Evolutionary conservation across 2,797 vertebrate genomes (phyloP), one percentile per base, ranked within the genome.

Genomic region (Anas flavirostris): DNA sequence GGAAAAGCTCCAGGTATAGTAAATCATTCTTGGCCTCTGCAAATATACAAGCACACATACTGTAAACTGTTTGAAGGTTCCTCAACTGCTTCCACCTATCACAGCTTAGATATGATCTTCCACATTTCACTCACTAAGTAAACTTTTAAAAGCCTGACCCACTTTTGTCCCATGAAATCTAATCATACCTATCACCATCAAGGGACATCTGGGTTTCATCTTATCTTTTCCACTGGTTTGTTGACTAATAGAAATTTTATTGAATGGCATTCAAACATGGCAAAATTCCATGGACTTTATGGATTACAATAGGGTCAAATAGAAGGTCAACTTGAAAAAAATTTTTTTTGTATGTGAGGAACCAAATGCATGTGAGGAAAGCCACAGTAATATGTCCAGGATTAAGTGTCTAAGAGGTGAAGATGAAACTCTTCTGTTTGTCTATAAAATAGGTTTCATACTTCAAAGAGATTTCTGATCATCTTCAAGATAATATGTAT

Each of bases 171-270:
- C 46, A 21, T 94, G 96, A 95, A 98, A 98, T 93, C 75, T 87
- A 95, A 97, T 91, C 90, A 18, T 84, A 82, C 88, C 73, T 95
- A 43, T 96, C 94, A 90, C 77, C 91, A 93, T 96, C 80, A 85
- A 70, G 82, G 82, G 89, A 97, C 97, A 98, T 97, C 97, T 98
- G 98, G 97, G 97, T 96, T 96, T 97, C 96, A 97, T 97, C 96
- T 96, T 97, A 96, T 96, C 96, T 96, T 97, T 95, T 93, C 88
- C 91, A 91, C 82, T 87, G 77, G 80, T 94, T 93, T 94, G 83
- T 68, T 97, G 96, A 97, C 97, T 96, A 97, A 95, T 91, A 95
- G 89, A 95, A 97, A 96, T 90, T 97, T 82, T 97, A 97, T 97
- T 95, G 96, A 97, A 94, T 96, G 85, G 60, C 79, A 95, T 94